Evolutionary conservation across 2,888 invertebrate species (phyloP).

Genomic region (Eurois occulta): DNA sequence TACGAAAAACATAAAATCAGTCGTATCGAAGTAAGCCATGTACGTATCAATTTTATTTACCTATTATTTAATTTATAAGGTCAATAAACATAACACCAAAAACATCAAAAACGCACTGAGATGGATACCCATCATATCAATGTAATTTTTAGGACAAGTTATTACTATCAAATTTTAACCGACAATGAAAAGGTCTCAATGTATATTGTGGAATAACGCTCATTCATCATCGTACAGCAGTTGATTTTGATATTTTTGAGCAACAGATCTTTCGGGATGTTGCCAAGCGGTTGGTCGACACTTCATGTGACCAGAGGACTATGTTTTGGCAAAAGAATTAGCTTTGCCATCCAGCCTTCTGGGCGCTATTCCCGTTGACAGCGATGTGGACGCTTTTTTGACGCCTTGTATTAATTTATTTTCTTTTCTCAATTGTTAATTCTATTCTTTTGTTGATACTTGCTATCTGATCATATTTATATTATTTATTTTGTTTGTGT

Average conservation of each 20-base stretch:
- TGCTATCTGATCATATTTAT: background rate
- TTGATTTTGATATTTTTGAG: background rate
- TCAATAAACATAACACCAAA: too few relatives aligned
- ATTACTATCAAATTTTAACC: background rate
- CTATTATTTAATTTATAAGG: background rate
- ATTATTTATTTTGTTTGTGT: background rate
- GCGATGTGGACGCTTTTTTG: background rate
- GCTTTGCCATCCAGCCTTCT: background rate
- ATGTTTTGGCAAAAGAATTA: background rate
- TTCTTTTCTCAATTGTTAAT: too few relatives aligned
- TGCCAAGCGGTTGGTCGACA: background rate
- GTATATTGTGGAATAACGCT: background rate
- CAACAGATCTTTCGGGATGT: background rate
- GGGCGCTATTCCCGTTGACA: background rate
- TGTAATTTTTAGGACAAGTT: background rate
- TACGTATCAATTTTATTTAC: background rate
- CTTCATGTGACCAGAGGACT: background rate
- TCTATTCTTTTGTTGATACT: background rate
- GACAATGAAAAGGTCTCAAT: background rate
- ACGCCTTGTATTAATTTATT: too few relatives aligned
- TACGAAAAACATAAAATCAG: slow-evolving; percentile 12
- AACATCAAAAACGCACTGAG: background rate
- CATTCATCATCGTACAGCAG: background rate
- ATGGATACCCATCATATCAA: background rate
- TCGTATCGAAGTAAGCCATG: background rate